Percentiles rank a stretch among this genome's conserved stretches.
These are phyloP conservation scores for Onychomys torridus DNA, from an alignment of 2,797 vertebrate species.

Conservation along the genomic window DNA sequence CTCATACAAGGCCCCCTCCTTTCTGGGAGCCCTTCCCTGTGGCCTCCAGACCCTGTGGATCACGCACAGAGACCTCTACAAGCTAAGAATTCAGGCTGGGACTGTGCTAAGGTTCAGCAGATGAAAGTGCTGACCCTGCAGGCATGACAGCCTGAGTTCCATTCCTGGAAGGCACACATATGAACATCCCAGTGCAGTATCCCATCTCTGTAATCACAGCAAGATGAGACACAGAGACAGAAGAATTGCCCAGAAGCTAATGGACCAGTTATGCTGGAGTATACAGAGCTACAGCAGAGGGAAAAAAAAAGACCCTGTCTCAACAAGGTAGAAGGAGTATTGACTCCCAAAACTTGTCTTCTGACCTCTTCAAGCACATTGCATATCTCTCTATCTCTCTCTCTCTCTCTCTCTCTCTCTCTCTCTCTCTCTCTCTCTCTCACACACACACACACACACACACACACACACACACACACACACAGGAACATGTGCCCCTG, in stretches of 20 bases:
- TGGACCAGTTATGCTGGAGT: background rate
- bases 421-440: too few species aligned
- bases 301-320: background rate
- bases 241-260: background rate
- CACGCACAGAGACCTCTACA: accelerated
- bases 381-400: too few species aligned
- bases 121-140: background rate
- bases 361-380: background rate
- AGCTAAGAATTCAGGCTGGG: background rate
- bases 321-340: background rate
- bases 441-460: too few species aligned
- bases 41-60: background rate
- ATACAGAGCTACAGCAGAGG: background rate
- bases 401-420: too few species aligned
- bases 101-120: background rate
- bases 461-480: background rate
- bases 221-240: background rate
- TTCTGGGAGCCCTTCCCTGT: background rate
- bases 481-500: background rate
- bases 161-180: background rate
- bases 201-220: background rate
- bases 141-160: background rate
- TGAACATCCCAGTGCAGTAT: background rate
- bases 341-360: background rate
- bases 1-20: background rate